Evolutionary conservation across 2,888 invertebrate species (phyloP), one percentile per base, ranked within the genome.

Genomic region (Ophion ellenae): DNA sequence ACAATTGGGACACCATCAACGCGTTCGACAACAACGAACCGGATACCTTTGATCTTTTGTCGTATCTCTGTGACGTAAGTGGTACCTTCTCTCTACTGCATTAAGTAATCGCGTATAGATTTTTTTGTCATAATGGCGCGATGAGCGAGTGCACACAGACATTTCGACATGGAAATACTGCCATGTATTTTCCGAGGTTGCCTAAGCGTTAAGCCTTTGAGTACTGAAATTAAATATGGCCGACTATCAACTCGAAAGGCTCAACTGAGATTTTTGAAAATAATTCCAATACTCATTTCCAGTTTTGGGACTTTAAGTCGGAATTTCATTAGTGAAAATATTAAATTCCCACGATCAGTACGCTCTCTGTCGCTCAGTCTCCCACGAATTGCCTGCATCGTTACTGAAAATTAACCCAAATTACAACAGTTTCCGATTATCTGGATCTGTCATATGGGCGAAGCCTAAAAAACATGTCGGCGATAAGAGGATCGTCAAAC

Each of bases 31-130:
- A 89, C 11, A 90, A 88, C 14, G 91, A 88, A 69, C 87, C 89
- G 24, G 90, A 92, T 57, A 83, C 89, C n/a, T 94, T 94, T 76
- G 94, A 94, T 88, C 87, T 94, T 74, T 87, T 94, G 76, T 93
- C 94, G 14, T 94, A 94, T 85, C 91, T 94, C 69, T 92, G 92
- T 76, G 93, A 94, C 85, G 94, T 94, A 89, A 91, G 93, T 91
- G 9, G 40, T 40, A 40, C 4, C 40, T 40, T 82, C 66, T 32
- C 9, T 2, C n/a, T 40, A 40, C 17, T 53, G 3, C 14, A 5
- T 53, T 0, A 53, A 9, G 10, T 28, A 24, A 59, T 20, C 24
- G n/a, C 69, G 11, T 11, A 24, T 11, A 24, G 6, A 7, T 53
- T 53, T 28, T 28, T 47, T 47, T 24, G 0, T 20, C 20, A 14